phyloP scores from a whole-genome alignment of 2,888 invertebrate genomes.

The Chromoteleia sp. region DNA sequence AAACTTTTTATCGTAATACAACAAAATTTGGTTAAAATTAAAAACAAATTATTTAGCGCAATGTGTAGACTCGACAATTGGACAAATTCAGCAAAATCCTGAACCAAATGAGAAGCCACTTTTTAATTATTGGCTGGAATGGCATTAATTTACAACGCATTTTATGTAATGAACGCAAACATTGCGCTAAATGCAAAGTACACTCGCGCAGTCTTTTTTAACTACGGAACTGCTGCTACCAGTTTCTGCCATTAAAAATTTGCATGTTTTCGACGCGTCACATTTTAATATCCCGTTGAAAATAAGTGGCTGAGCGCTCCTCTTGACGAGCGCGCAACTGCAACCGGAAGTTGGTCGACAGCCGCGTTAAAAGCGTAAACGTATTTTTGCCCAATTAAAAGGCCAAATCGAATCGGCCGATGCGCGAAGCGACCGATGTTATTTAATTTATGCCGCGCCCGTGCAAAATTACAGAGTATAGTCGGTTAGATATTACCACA shows the following conservation, averaged over 20 bases:
- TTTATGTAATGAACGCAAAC: slow-evolving; percentile 28
- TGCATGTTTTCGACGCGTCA: slow-evolving; percentile 51
- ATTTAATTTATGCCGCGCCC: slow-evolving; percentile 65
- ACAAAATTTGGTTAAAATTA: no score
- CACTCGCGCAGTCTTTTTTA: slow-evolving; percentile 19
- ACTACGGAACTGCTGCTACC: slow-evolving; percentile 30
- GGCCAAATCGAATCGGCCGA: slow-evolving; percentile 64
- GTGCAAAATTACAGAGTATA: slow-evolving; percentile 66
- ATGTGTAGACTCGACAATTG: no score
- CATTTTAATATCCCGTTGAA: slow-evolving; percentile 53
- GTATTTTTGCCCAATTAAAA: slow-evolving; percentile 72
- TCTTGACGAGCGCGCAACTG: slow-evolving; percentile 46
- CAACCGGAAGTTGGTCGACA: slow-evolving; percentile 55
- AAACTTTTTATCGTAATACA: no score
- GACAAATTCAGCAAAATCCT: no score
- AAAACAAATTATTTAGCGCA: no score
- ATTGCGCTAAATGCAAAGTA: slow-evolving; percentile 42
- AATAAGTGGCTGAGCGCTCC: slow-evolving; percentile 46
- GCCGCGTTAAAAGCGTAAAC: slow-evolving; percentile 54
- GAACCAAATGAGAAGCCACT: no score
- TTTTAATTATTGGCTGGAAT: neutral
- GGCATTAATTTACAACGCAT: slow-evolving; percentile 19
- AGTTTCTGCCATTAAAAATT: slow-evolving; percentile 61
- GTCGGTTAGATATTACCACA: slow-evolving; percentile 73
- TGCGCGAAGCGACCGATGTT: slow-evolving; percentile 56